Evolutionary conservation across 2,797 vertebrate genomes (phyloP), one percentile per base, ranked within the genome.

Genomic region (Ceryle rudis): DNA sequence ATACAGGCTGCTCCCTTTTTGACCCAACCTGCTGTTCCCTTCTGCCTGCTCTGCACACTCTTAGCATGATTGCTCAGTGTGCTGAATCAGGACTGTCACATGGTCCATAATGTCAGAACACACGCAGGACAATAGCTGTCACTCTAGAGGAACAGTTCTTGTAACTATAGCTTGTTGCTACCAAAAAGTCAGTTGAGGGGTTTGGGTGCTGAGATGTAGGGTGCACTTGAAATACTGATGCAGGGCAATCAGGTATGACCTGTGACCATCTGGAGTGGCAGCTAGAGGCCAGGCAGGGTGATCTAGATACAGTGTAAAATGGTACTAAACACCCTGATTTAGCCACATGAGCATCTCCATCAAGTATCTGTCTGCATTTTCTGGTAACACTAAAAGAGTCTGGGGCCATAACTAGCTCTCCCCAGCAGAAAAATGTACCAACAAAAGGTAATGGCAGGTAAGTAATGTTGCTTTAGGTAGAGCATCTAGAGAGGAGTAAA

Each of bases 131-230:
- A 47, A 51, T 12, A 35, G 67, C 1, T 67, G 21, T 35, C 18
- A 4, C 47, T 64, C 18, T 37, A 69, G 28, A 69, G 13, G 19
- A 93, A 35, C 3, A 1, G 9, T 8, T 14, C 19, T 72, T 66
- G 77, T 17, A 58, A 22, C 11, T 44, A 8, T 6, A 79, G 42
- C 22, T 55, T 81, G 8, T 22, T 70, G 65, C 51, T 72, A 9
- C 57, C 16, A 31, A 72, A 72, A 65, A 83, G 19, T 44, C 21
- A 19, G 44, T 28, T 2, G 39, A 41, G 58, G 35, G 26, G n/a
- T 83, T 74, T 0, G 0, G 17, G 3, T 81, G 14, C 52, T 29
- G 51, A 69, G 26, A 14, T 1, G 1, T 5, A 41, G 22, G 22
- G 9, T 81, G 33, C 4, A 19, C 61, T 28, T 1, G 3, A 15